phyloP scores from a whole-genome alignment of 2,113 vertebrate species.

The Paralichthys olivaceus region DNA sequence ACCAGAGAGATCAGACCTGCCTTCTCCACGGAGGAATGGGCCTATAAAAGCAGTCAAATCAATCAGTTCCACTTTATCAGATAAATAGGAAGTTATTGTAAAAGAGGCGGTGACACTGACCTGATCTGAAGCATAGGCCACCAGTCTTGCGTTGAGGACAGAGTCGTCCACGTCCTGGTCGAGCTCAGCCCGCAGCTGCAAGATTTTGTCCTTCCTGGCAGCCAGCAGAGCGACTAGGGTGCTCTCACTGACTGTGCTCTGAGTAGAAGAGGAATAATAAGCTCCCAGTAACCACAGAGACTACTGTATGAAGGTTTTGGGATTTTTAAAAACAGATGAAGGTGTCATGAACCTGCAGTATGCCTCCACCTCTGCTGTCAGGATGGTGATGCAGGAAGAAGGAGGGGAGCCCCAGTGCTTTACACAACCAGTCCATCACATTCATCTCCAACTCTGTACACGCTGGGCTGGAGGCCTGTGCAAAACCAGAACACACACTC shows the following conservation, averaged over 20 bases:
- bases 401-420: constrained; percentile 92
- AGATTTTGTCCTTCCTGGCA: constrained; percentile 91
- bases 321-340: background rate
- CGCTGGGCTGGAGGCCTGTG: constrained; percentile 94
- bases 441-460: constrained; percentile 96
- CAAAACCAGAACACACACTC: constrained; percentile 15
- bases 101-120: constrained; percentile 67
- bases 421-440: constrained; percentile 97
- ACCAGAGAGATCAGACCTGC: constrained; percentile 94
- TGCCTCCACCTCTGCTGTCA: constrained; percentile 89
- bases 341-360: constrained; percentile 87
- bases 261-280: constrained; percentile 17
- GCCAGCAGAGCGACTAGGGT: constrained; percentile 92
- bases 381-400: constrained; percentile 92
- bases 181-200: constrained; percentile 86
- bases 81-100: background rate
- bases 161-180: constrained; percentile 86
- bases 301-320: background rate
- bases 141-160: constrained; percentile 87
- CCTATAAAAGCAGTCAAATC: constrained; percentile 75
- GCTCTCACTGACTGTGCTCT: constrained; percentile 96
- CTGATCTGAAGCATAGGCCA: constrained; percentile 95
- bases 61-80: background rate
- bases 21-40: constrained; percentile 97
- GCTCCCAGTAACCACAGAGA: background rate